Conservation (phyloP, 1,140 invertebrate species). For the Micrasema longulum region DNA sequence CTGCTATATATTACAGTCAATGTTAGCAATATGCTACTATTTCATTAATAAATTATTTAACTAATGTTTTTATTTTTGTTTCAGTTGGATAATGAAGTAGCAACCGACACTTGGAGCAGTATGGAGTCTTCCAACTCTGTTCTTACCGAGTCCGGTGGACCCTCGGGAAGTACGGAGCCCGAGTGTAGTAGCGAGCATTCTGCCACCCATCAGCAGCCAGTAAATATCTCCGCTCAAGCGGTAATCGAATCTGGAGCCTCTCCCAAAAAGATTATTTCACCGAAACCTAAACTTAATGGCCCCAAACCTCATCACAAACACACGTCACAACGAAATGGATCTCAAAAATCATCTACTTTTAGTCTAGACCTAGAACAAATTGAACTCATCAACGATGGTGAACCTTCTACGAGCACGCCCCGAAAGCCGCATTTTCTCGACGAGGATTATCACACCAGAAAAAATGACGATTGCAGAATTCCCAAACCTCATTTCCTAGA, state of each 20-base stretch:
- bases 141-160: slow-evolving; percentile 63
- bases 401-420: slow-evolving; percentile 30
- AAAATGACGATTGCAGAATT: slow-evolving; percentile 64
- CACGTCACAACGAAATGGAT: slow-evolving; percentile 27
- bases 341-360: slow-evolving; percentile 28
- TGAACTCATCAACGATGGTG: slow-evolving; percentile 41
- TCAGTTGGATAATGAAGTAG: slow-evolving; percentile 69
- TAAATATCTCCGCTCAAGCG: slow-evolving; percentile 26
- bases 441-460: slow-evolving; percentile 69
- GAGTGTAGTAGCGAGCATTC: background rate
- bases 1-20: background rate
- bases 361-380: slow-evolving; percentile 43
- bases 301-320: slow-evolving; percentile 22
- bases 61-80: slow-evolving; percentile 57
- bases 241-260: slow-evolving; percentile 38
- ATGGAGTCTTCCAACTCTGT: slow-evolving; percentile 68
- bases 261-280: slow-evolving; percentile 20
- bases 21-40: background rate
- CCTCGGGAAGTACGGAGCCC: slow-evolving; percentile 61
- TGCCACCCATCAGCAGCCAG: slow-evolving; percentile 17
- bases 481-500: slow-evolving; percentile 68
- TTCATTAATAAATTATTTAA: background rate
- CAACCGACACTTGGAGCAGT: slow-evolving; percentile 68
- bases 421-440: slow-evolving; percentile 67
- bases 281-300: background rate